Evolutionary conservation across 2,888 invertebrate genomes (phyloP).

Genomic region (Lissonota sp.): DNA sequence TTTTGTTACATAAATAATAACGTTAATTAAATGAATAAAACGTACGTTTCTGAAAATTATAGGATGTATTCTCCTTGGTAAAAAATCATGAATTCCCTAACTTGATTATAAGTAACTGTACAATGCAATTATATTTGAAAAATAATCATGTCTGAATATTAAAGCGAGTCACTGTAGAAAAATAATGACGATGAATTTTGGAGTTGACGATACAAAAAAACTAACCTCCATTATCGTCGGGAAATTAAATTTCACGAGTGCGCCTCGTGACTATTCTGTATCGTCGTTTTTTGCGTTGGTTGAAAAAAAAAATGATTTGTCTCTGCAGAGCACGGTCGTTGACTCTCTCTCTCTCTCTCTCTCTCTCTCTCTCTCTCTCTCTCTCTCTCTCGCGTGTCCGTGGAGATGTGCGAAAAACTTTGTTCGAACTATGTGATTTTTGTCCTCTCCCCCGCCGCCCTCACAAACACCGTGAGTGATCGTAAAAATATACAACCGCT

Average conservation of each 20-base stretch:
- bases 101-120: no score
- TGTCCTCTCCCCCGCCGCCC: background rate
- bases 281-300: conserved; percentile 20
- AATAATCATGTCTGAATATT: no score
- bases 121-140: no score
- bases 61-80: no score
- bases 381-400: background rate
- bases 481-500: conserved; percentile 37
- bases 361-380: no score
- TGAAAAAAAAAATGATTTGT: background rate
- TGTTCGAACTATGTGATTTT: background rate
- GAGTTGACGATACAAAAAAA: conserved; percentile 39
- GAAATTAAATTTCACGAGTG: conserved; percentile 17
- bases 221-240: conserved; percentile 74
- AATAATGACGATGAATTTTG: background rate
- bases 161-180: background rate
- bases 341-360: no score
- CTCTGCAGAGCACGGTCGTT: background rate
- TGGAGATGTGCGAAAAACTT: conserved; percentile 16
- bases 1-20: no score
- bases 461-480: background rate
- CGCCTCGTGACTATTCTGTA: background rate
- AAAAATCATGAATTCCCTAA: no score
- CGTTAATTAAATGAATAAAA: no score
- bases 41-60: no score